Evolutionary conservation across 2,888 invertebrate genomes (phyloP).

Genomic region (Agonum fuliginosum): DNA sequence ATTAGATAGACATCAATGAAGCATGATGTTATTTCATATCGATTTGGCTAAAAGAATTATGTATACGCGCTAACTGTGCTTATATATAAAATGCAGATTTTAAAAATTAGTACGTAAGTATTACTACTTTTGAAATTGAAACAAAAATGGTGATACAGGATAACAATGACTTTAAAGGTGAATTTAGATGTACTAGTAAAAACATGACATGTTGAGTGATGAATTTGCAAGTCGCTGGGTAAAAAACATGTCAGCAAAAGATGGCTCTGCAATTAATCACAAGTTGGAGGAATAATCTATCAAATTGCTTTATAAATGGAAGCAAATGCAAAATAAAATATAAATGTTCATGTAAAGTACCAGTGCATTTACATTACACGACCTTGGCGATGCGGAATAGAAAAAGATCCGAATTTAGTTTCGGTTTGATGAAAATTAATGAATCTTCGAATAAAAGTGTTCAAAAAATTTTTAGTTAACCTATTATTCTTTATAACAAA

Average conservation of each 20-base stretch:
- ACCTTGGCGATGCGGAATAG: background rate
- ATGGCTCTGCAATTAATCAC: slow-evolving; percentile 27
- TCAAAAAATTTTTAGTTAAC: no score
- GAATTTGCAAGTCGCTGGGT: slow-evolving; percentile 14
- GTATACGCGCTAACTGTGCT: no score
- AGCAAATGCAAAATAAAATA: slow-evolving; percentile 19
- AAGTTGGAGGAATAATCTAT: slow-evolving; percentile 35
- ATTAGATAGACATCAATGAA: no score
- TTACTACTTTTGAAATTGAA: no score
- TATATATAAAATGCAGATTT: background rate
- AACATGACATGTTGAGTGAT: slow-evolving; percentile 37
- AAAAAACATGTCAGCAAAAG: slow-evolving; percentile 43
- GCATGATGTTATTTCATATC: no score
- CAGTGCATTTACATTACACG: background rate
- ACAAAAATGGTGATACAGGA: background rate
- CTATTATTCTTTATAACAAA: no score
- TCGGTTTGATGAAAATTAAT: background rate
- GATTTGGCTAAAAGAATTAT: no score
- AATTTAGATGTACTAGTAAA: slow-evolving; percentile 19
- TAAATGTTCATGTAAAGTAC: background rate
- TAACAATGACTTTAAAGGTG: slow-evolving; percentile 30
- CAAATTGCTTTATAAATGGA: slow-evolving; percentile 38
- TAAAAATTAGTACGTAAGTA: no score
- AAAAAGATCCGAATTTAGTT: background rate
- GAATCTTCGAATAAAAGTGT: no score